Evolutionary conservation across 2,888 invertebrate species (phyloP), one percentile per base, ranked within the genome.

Genomic region (Hydraecia micacea): DNA sequence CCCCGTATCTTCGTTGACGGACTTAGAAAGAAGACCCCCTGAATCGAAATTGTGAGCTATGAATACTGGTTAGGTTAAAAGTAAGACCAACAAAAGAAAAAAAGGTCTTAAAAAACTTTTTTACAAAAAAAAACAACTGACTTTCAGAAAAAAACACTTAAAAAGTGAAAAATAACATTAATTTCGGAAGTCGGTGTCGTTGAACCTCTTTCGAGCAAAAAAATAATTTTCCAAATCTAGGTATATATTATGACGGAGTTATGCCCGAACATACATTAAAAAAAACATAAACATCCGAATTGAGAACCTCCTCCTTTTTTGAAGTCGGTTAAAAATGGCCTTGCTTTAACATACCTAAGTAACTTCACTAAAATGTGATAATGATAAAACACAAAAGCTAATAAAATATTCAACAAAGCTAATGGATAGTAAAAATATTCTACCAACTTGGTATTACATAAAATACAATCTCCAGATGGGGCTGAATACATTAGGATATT

Each of bases 331-430:
- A 32, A 32, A 1, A 63, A 9, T 36, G 46, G 11, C 13, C n/a
- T 49, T 32, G 1, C 25, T 46, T 32, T 28, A 36, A 60, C 11
- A 65, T 18, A 52, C 28, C 21, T 46, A 28, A 58, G 36, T 73
- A 42, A 52, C 9, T 18, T 11, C 18, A n/a, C 46, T 21, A 52
- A 75, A 72, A 39, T 63, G 7, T 28, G 15, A 18, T 62, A 21
- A 11, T 28, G 15, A 18, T 62, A 21, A 11, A 32, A 66, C 18
- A 52, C 60, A 52, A 72, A 67, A 75, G 60, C 52, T 36, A 60
- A 66, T 80, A 76, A 81, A 78, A 75, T 73, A 77, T 81, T 69
- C 73, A 80, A 58, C 28, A 21, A 18, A 55, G 25, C 67, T 81
- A 78, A 84, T 76, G 77, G 75, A 68, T 65, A 18, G 8, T 65